Evolutionary conservation across 2,113 vertebrate genomes (phyloP).

Genomic region (Lycaon pictus): DNA sequence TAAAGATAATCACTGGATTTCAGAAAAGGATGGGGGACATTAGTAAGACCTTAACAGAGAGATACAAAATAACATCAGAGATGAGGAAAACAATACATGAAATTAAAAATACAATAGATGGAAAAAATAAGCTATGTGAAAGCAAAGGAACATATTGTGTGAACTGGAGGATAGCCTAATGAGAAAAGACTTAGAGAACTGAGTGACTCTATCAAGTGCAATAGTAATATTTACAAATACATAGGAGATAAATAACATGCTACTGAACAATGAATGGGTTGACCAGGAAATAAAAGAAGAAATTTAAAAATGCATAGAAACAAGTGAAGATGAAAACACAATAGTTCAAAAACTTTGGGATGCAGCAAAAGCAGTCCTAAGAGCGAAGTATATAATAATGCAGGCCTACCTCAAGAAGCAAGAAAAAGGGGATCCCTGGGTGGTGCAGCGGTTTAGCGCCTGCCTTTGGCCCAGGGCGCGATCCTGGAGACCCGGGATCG

Average conservation of each 20-base stretch:
- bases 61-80: background rate
- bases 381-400: background rate
- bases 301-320: background rate
- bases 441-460: too few relatives aligned
- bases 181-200: background rate
- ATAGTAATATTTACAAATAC: background rate
- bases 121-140: background rate
- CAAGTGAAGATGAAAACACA: background rate
- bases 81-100: background rate
- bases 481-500: too few relatives aligned
- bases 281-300: background rate
- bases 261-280: background rate
- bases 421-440: too few relatives aligned
- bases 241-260: background rate
- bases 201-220: background rate
- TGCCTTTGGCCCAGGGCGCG: too few relatives aligned
- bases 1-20: background rate
- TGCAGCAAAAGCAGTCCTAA: background rate
- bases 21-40: background rate
- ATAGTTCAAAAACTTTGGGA: background rate
- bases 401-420: background rate
- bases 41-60: background rate
- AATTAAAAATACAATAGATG: background rate
- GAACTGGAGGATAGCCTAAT: background rate
- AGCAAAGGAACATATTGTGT: background rate